Evolutionary conservation across 1,140 invertebrate species (phyloP).

Genomic region (Papilio helenus): DNA sequence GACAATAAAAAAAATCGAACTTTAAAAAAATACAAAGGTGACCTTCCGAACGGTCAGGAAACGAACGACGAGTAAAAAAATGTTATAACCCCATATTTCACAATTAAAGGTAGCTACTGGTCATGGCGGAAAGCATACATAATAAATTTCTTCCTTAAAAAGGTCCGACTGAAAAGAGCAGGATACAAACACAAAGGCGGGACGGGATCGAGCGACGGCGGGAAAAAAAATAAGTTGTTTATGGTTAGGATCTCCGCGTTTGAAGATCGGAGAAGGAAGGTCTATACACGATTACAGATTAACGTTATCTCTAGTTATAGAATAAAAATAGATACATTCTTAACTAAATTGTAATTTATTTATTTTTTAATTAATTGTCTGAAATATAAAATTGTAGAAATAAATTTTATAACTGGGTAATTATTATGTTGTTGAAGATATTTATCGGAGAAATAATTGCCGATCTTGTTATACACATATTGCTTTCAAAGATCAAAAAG

Average conservation of each 20-base stretch:
- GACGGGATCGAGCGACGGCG: constrained; percentile 53
- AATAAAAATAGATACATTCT: too few species aligned
- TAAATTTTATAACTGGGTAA: too few species aligned
- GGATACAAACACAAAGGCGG: constrained; percentile 75
- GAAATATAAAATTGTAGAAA: too few species aligned
- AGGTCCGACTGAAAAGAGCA: constrained; percentile 77
- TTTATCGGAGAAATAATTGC: too few species aligned
- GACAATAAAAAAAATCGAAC: constrained; percentile 54
- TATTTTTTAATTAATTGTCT: too few species aligned
- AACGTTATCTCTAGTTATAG: not conserved
- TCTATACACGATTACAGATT: constrained; percentile 2
- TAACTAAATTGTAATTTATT: too few species aligned
- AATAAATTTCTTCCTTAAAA: constrained; percentile 82
- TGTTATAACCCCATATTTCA: constrained; percentile 78
- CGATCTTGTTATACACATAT: too few species aligned
- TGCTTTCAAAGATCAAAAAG: too few species aligned
- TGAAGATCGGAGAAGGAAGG: not conserved
- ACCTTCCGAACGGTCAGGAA: constrained; percentile 74
- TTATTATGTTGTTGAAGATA: too few species aligned
- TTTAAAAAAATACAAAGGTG: constrained; percentile 71
- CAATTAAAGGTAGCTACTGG: constrained; percentile 81
- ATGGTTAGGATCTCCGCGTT: constrained; percentile 54
- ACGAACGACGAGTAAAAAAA: constrained; percentile 61
- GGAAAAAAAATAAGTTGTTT: constrained; percentile 74
- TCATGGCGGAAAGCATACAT: constrained; percentile 78